These are phyloP conservation scores for Crossocerus cetratus DNA, from an alignment of 2,888 invertebrate genomes.

Conservation along the genomic window DNA sequence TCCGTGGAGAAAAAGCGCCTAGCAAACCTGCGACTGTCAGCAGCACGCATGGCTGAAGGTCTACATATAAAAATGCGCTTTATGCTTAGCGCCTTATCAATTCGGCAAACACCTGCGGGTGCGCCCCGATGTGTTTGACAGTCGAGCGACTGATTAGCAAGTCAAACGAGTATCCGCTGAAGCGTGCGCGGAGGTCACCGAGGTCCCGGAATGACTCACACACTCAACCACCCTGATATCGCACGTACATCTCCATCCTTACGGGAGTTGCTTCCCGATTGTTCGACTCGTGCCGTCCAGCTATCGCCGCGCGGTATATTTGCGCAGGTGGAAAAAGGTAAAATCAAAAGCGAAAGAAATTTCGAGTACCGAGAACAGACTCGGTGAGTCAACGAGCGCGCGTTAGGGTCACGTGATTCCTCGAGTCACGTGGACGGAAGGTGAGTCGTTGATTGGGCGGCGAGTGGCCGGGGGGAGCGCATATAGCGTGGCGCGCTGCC, in stretches of 20 bases:
- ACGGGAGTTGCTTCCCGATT: neutral
- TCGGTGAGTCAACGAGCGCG: constrained; percentile 53
- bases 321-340: no score
- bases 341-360: neutral
- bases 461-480: constrained; percentile 31
- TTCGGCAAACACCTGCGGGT: no score
- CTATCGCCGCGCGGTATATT: no score
- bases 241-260: neutral
- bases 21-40: no score
- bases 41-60: no score
- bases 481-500: constrained; percentile 55
- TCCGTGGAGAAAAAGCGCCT: no score
- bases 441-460: constrained; percentile 38
- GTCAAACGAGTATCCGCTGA: neutral
- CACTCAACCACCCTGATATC: neutral
- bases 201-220: neutral
- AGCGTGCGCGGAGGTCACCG: neutral
- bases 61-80: no score
- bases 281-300: neutral
- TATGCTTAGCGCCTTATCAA: no score
- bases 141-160: neutral
- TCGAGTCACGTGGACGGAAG: constrained; percentile 31
- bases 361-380: constrained; percentile 30
- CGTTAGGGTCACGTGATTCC: constrained; percentile 32
- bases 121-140: neutral